Percentiles rank a stretch among this genome's conserved stretches.
Conservation (phyloP, 2,888 invertebrate species). For the Lithodes maja region DNA sequence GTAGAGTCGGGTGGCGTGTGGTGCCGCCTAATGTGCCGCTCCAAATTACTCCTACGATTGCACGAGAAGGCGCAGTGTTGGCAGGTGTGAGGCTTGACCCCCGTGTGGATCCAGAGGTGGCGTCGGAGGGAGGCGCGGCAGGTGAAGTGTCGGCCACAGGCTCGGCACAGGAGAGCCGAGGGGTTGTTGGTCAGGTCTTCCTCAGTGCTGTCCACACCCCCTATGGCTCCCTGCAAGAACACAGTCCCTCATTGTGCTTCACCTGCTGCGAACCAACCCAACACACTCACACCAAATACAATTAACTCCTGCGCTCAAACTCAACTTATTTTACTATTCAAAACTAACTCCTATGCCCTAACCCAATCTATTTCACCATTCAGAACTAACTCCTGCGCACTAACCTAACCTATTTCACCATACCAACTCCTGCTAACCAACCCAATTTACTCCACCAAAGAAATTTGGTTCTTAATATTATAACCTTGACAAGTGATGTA, state of each 20-base stretch:
- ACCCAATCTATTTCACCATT: too few species aligned
- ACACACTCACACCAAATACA: neutral
- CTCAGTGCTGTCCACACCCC: slow-evolving; percentile 37
- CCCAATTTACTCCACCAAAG: too few species aligned
- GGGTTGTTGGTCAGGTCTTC: slow-evolving; percentile 20
- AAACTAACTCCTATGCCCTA: too few species aligned
- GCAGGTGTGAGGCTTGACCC: slow-evolving; percentile 60
- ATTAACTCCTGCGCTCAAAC: neutral
- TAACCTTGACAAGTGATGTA: too few species aligned
- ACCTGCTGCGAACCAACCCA: neutral
- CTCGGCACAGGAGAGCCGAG: slow-evolving; percentile 41
- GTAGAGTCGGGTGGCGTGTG: slow-evolving; percentile 4
- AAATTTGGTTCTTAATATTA: too few species aligned
- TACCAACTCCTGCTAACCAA: too few species aligned
- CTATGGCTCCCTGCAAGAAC: slow-evolving; percentile 46
- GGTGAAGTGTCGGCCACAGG: slow-evolving; percentile 56
- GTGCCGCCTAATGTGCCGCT: slow-evolving; percentile 58
- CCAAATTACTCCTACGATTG: slow-evolving; percentile 57
- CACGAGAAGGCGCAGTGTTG: slow-evolving; percentile 53
- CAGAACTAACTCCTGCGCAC: too few species aligned
- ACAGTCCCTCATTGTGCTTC: slow-evolving; percentile 46
- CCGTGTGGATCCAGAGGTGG: slow-evolving; percentile 57
- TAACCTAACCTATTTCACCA: too few species aligned
- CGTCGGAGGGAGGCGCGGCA: slow-evolving; percentile 55
- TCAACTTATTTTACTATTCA: too few species aligned